Conservation (phyloP, 2,888 invertebrate species). For the Orthosia cruda region DNA sequence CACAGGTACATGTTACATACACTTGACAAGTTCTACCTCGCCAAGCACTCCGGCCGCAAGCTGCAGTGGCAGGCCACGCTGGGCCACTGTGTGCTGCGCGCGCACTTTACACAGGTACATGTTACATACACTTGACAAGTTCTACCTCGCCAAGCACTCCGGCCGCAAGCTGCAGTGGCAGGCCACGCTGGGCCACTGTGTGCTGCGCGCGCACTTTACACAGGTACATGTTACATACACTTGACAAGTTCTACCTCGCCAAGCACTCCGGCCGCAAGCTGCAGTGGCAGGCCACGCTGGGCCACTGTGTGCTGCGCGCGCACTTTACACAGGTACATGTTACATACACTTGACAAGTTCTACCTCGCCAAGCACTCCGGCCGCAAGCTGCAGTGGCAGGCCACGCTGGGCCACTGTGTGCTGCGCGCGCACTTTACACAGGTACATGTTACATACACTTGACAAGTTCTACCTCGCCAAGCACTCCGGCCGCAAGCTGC, state of each 20-base stretch:
- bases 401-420: conserved; percentile 98
- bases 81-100: conserved; percentile 98
- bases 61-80: conserved; percentile 99
- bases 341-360: conserved; percentile 95
- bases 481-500: conserved; percentile 99
- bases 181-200: conserved; percentile 99
- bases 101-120: conserved; percentile 95
- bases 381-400: conserved; percentile 86
- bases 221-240: conserved; percentile 92
- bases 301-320: conserved; percentile 98
- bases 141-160: conserved; percentile 99
- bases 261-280: too few relatives aligned
- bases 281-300: conserved; percentile 99
- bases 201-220: conserved; percentile 97
- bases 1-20: conserved; percentile 90
- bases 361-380: conserved; percentile 89
- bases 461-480: conserved; percentile 92
- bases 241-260: conserved; percentile 82
- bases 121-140: conserved; percentile 90
- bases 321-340: conserved; percentile 94
- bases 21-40: conserved; percentile 82
- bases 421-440: conserved; percentile 96
- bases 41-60: conserved; percentile 99
- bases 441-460: conserved; percentile 82
- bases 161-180: conserved; percentile 99